phyloP scores from a whole-genome alignment of 2,113 vertebrate genomes.

The Nyctibius bracteatus region DNA sequence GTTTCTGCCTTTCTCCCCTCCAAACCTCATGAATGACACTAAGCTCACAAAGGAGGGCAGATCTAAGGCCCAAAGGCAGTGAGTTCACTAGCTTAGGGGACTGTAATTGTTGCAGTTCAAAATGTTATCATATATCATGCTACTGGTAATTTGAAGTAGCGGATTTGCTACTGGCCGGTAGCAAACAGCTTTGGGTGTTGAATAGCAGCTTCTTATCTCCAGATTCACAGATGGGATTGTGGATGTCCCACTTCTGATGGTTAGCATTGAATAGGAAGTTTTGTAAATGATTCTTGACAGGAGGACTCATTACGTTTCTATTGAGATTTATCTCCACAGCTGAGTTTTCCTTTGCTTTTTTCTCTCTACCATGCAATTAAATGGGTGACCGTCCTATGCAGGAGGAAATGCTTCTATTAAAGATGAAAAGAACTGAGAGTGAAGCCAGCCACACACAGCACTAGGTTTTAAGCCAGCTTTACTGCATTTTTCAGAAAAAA shows the following conservation, averaged over 20 bases:
- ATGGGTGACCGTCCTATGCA: conserved; percentile 36
- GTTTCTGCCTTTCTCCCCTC: background rate
- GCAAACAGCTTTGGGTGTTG: background rate
- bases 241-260: conserved; percentile 1
- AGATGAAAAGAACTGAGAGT: conserved; percentile 29
- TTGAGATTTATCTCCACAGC: conserved; percentile 48
- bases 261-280: conserved; percentile 45
- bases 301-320: conserved; percentile 19
- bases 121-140: background rate
- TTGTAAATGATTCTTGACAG: conserved; percentile 50
- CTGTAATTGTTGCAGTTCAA: background rate
- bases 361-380: conserved; percentile 34
- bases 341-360: conserved; percentile 21
- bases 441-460: background rate
- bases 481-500: background rate
- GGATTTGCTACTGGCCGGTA: background rate
- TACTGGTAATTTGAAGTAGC: background rate
- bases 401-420: conserved; percentile 35
- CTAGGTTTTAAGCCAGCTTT: conserved; percentile 5
- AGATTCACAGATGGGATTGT: conserved; percentile 29
- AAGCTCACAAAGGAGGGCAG: background rate
- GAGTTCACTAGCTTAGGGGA: background rate
- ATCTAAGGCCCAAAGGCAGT: background rate
- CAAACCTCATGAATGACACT: background rate
- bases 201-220: conserved; percentile 42